Conservation (phyloP, 1,140 invertebrate genomes). For the Neodiprion lecontei region DNA sequence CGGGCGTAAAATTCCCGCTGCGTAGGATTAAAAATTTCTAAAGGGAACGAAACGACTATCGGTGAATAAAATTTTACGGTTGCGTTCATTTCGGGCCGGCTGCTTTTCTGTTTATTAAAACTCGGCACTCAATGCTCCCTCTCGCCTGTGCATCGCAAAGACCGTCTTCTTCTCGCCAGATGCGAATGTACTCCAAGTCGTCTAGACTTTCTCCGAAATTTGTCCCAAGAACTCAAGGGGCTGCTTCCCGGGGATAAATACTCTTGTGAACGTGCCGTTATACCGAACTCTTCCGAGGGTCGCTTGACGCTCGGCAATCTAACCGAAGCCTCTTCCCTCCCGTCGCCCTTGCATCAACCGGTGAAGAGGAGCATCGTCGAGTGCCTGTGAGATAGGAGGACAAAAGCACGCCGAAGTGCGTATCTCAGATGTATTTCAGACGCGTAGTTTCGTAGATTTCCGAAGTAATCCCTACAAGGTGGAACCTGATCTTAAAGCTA, state of each 20-base stretch:
- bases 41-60: too few relatives aligned
- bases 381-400: not conserved
- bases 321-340: not conserved
- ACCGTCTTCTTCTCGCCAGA: not conserved
- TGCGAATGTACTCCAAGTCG: not conserved
- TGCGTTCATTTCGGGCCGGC: too few relatives aligned
- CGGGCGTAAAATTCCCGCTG: too few relatives aligned
- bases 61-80: too few relatives aligned
- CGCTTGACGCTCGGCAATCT: not conserved
- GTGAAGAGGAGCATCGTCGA: not conserved
- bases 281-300: not conserved
- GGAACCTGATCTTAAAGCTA: too few relatives aligned
- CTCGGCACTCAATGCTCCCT: not conserved
- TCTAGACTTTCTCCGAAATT: not conserved
- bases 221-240: not conserved
- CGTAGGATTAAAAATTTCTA: too few relatives aligned
- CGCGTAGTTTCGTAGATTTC: too few relatives aligned
- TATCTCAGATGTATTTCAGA: too few relatives aligned
- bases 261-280: conserved; percentile 7
- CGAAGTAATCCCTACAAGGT: too few relatives aligned
- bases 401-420: too few relatives aligned
- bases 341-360: not conserved
- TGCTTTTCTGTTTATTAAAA: too few relatives aligned
- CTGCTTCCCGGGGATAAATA: not conserved
- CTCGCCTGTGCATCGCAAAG: not conserved